These are phyloP conservation scores for Chrysomallon squamiferum DNA, from an alignment of 1,140 invertebrate genomes.

Conservation along the genomic window DNA sequence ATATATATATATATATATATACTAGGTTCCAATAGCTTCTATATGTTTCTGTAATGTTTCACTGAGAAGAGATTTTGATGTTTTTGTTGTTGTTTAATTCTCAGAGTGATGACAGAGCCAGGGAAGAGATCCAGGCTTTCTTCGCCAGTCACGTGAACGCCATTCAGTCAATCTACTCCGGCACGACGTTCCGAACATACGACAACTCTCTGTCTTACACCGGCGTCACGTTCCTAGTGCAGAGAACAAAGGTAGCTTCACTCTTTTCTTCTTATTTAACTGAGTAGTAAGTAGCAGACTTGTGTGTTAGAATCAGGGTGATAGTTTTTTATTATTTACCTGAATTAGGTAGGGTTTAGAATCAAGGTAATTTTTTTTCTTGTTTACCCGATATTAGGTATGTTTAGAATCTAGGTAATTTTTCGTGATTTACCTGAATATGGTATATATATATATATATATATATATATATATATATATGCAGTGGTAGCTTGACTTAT, in stretches of 20 bases:
- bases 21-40: no score
- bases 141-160: slow-evolving; percentile 98
- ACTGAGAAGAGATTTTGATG: no score
- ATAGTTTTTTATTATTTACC: neutral
- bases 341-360: neutral
- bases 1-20: no score
- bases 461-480: no score
- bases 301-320: neutral
- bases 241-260: slow-evolving; percentile 90
- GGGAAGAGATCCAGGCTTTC: slow-evolving; percentile 94
- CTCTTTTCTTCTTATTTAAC: neutral
- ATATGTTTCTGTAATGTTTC: no score
- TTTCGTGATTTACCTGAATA: no score
- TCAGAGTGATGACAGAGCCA: slow-evolving; percentile 43
- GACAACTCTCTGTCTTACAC: slow-evolving; percentile 71
- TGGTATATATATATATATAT: no score
- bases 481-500: no score
- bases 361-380: no score
- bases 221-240: slow-evolving; percentile 98
- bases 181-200: slow-evolving; percentile 81
- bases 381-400: no score
- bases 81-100: no score
- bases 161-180: slow-evolving; percentile 96
- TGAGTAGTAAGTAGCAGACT: neutral
- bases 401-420: no score